A percentile compares a stretch with the other conserved stretches of the same genome.
Conservation (phyloP, 2,113 vertebrate genomes). For the Gymnobelideus leadbeateri region DNA sequence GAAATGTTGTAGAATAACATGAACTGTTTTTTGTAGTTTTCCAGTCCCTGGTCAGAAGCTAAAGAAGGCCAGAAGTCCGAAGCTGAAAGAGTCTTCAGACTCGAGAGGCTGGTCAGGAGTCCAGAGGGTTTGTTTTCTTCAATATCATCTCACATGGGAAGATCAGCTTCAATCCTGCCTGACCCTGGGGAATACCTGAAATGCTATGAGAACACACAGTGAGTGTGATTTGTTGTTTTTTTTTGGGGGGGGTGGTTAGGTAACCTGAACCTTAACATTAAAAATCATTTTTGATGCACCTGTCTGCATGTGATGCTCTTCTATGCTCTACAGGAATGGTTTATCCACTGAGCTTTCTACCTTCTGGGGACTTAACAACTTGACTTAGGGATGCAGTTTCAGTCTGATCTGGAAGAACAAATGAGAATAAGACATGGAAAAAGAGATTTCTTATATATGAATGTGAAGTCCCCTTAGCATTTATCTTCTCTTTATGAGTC, state of each 20-base stretch:
- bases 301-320: neutral
- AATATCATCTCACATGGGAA: neutral
- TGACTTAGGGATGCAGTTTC: neutral
- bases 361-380: neutral
- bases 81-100: neutral
- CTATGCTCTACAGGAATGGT: neutral
- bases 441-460: neutral
- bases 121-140: neutral
- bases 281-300: neutral
- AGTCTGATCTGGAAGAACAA: neutral
- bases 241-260: neutral
- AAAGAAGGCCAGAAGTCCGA: neutral
- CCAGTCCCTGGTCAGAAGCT: neutral
- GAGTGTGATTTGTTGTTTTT: neutral
- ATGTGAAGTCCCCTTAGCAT: neutral
- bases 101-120: neutral
- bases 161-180: neutral
- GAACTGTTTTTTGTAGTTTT: neutral
- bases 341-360: neutral
- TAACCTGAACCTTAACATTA: conserved; percentile 7
- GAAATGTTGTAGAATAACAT: neutral
- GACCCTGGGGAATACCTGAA: neutral
- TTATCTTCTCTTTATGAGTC: neutral
- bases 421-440: neutral
- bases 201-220: neutral